A percentile compares a stretch with the other conserved stretches of the same genome.
Evolutionary conservation across 2,113 vertebrate species (phyloP).

Genomic region (Gadus chalcogrammus): DNA sequence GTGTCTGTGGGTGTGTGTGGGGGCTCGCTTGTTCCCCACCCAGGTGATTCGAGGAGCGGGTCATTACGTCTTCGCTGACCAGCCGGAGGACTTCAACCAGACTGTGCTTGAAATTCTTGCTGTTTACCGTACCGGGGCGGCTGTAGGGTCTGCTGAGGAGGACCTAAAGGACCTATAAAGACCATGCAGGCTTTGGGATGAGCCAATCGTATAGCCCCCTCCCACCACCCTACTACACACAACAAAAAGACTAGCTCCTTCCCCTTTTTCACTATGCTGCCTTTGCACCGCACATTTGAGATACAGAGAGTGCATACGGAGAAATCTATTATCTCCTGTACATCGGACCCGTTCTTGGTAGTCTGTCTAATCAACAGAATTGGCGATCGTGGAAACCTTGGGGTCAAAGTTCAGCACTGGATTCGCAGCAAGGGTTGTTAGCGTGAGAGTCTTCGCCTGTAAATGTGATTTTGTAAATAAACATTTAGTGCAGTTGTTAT

Average conservation of each 20-base stretch:
- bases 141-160: too few relatives aligned
- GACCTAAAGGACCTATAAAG: too few relatives aligned
- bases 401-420: slow-evolving; percentile 7
- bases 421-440: slow-evolving; percentile 5
- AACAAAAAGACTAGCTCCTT: neutral
- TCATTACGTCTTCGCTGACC: slow-evolving; percentile 94
- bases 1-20: neutral
- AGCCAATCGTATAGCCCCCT: too few relatives aligned
- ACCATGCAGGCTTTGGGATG: too few relatives aligned
- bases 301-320: neutral
- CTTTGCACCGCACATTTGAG: neutral
- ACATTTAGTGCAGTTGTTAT: slow-evolving; percentile 22
- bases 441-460: neutral
- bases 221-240: too few relatives aligned
- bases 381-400: neutral
- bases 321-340: slow-evolving; percentile 3
- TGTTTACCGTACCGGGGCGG: slow-evolving; percentile 29
- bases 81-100: slow-evolving; percentile 92
- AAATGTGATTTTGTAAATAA: slow-evolving; percentile 53
- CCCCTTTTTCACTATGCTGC: neutral
- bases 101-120: slow-evolving; percentile 83
- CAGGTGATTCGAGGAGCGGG: slow-evolving; percentile 93
- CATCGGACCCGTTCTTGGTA: neutral
- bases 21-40: slow-evolving; percentile 5
- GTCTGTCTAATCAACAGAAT: neutral